Base-by-base conservation (phyloP, 2,797 vertebrate species). In the Loriculus beryllinus region DNA sequence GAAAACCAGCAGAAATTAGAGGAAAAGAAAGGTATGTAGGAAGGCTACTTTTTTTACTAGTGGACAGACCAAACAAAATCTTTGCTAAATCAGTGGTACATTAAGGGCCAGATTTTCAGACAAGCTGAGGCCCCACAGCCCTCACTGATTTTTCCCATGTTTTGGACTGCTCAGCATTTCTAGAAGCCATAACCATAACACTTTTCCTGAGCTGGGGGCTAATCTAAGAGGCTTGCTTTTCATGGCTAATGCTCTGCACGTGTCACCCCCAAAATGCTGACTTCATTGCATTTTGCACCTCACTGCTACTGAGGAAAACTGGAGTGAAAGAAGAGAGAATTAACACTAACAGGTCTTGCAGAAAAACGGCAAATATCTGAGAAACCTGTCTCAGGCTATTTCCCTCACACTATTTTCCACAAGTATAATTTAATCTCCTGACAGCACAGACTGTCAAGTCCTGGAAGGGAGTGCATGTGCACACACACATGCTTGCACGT, bases 341-440 rank as follows among this genome's bases (percentile, higher is more conserved):
- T 82, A 90, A 77, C 70, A 33, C 78, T 22, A 94, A 81, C 18
- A 0, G 9, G 4, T 54, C 90, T 87, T 3, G 0, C 54, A 28
- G 79, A 43, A 86, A 78, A 78, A 15, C 0, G 0, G 82, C 92
- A 92, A 83, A 80, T 93, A 92, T 82, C 86, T 40, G 59, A 88
- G 93, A 88, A 87, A 91, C 90, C 62, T 91, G 93, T 91, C 95
- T 75, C 76, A 29, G 69, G 63, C 87, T 94, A 90, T 94, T 95
- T 96, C 76, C 79, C 72, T 92, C 86, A 63, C 91, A 63, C 57
- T 31, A 6, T 71, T 92, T 78, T 48, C 84, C 84, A 82, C 45
- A 7, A 35, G 79, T 5, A 48, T 83, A 88, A 88, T 93, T 94
- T 72, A 83, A 94, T 93, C 76, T 94, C 72, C 72, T 88, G 88